phyloP scores from a whole-genome alignment of 2,113 vertebrate genomes.

The Petroica traversi region DNA sequence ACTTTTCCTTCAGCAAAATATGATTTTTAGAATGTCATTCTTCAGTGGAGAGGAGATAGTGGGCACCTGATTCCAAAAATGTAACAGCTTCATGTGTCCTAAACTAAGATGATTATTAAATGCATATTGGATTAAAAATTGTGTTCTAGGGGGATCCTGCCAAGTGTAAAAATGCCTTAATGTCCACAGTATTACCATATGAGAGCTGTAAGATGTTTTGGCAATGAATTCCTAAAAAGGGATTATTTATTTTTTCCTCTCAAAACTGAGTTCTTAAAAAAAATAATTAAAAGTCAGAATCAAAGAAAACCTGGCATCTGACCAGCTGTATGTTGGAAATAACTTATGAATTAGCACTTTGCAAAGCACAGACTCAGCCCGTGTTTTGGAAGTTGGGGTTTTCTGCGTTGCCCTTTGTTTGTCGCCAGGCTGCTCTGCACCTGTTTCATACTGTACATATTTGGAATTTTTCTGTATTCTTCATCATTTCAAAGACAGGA shows the following conservation, averaged over 20 bases:
- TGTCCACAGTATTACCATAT: neutral
- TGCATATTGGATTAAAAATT: neutral
- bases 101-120: neutral
- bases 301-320: neutral
- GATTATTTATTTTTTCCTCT: neutral
- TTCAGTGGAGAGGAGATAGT: neutral
- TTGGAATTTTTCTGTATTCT: slow-evolving; percentile 59
- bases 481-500: slow-evolving; percentile 49
- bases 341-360: neutral
- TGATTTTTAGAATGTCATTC: neutral
- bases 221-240: neutral
- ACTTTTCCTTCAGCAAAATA: neutral
- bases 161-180: neutral
- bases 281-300: neutral
- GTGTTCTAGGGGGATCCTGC: neutral
- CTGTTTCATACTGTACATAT: slow-evolving; percentile 42
- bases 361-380: neutral
- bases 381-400: neutral
- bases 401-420: neutral
- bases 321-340: neutral
- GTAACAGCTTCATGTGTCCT: neutral
- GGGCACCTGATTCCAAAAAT: neutral
- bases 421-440: neutral
- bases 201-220: neutral
- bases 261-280: neutral